Percentiles rank a stretch among this genome's conserved stretches.
Conservation (phyloP, 1,140 invertebrate species). For the Orussus abietinus region DNA sequence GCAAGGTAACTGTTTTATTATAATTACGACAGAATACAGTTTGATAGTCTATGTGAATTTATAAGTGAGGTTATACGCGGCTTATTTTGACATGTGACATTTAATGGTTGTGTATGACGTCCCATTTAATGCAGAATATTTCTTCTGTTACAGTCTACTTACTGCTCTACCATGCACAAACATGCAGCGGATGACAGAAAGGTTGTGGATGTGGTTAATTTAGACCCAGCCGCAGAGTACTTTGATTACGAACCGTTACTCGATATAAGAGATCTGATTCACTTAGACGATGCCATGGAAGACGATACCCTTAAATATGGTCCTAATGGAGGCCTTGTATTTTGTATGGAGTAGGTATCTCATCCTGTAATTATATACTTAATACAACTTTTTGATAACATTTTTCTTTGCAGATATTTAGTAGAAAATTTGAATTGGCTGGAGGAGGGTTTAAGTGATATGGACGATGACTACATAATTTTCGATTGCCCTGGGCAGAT, state of each 20-base stretch:
- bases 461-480: slow-evolving; percentile 91
- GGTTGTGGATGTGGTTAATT: slow-evolving; percentile 84
- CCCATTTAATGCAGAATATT: too few relatives aligned
- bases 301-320: slow-evolving; percentile 93
- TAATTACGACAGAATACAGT: background rate
- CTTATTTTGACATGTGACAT: too few relatives aligned
- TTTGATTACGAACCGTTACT: slow-evolving; percentile 87
- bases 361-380: slow-evolving; percentile 1
- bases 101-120: too few relatives aligned
- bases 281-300: slow-evolving; percentile 95
- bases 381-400: slow-evolving; percentile 22
- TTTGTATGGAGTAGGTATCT: slow-evolving; percentile 86
- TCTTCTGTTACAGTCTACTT: slow-evolving; percentile 74
- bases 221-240: slow-evolving; percentile 96
- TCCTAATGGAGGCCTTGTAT: slow-evolving; percentile 95
- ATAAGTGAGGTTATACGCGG: too few relatives aligned
- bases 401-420: slow-evolving; percentile 66
- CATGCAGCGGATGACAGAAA: slow-evolving; percentile 75
- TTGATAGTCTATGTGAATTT: slow-evolving; percentile 6
- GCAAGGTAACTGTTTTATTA: slow-evolving; percentile 65
- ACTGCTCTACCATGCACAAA: slow-evolving; percentile 84
- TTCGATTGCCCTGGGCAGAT: slow-evolving; percentile 99
- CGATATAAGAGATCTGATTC: slow-evolving; percentile 92
- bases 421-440: slow-evolving; percentile 90
- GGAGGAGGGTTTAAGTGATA: slow-evolving; percentile 74